Conservation (phyloP, 2,113 vertebrate species). For the Embiotoca jacksoni region DNA sequence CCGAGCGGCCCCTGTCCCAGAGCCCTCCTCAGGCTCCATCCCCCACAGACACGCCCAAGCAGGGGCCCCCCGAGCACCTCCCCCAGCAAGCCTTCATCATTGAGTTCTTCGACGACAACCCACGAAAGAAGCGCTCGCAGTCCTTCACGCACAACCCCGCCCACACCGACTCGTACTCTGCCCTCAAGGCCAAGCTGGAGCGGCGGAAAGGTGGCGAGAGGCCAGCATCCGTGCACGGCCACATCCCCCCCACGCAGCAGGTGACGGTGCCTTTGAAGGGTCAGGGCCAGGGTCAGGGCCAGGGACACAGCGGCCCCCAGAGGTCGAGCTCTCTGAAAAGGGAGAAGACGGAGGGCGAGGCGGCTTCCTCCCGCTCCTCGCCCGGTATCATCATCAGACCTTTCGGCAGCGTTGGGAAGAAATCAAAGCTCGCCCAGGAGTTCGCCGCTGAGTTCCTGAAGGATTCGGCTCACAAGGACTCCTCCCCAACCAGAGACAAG, state of each 20-base stretch:
- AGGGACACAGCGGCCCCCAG: slow-evolving; percentile 80
- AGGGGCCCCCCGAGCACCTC: slow-evolving; percentile 54
- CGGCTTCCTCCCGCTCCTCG: slow-evolving; percentile 72
- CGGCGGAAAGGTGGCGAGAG: slow-evolving; percentile 88
- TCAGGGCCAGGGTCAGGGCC: slow-evolving; percentile 68
- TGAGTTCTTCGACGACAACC: slow-evolving; percentile 96
- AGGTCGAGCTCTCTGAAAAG: slow-evolving; percentile 91
- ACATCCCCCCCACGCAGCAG: slow-evolving; percentile 69
- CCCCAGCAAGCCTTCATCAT: slow-evolving; percentile 95
- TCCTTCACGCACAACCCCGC: slow-evolving; percentile 93
- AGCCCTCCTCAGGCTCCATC: slow-evolving; percentile 54
- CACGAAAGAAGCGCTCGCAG: slow-evolving; percentile 95
- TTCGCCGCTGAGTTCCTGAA: slow-evolving; percentile 88
- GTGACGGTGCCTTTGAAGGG: slow-evolving; percentile 73
- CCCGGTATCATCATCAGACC: slow-evolving; percentile 74
- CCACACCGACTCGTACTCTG: slow-evolving; percentile 85
- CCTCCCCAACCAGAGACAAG: slow-evolving; percentile 72
- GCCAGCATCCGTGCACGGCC: slow-evolving; percentile 77
- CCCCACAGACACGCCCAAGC: slow-evolving; percentile 30
- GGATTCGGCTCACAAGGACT: slow-evolving; percentile 65
- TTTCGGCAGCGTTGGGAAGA: slow-evolving; percentile 91
- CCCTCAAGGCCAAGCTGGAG: slow-evolving; percentile 87
- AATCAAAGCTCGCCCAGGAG: slow-evolving; percentile 92
- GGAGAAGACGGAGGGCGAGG: slow-evolving; percentile 89
- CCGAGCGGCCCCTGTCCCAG: slow-evolving; percentile 34